A percentile compares a stretch with the other conserved stretches of the same genome.
These are phyloP conservation scores for Siniperca undulata DNA, from an alignment of 2,797 vertebrate species.

Conservation along the genomic window DNA sequence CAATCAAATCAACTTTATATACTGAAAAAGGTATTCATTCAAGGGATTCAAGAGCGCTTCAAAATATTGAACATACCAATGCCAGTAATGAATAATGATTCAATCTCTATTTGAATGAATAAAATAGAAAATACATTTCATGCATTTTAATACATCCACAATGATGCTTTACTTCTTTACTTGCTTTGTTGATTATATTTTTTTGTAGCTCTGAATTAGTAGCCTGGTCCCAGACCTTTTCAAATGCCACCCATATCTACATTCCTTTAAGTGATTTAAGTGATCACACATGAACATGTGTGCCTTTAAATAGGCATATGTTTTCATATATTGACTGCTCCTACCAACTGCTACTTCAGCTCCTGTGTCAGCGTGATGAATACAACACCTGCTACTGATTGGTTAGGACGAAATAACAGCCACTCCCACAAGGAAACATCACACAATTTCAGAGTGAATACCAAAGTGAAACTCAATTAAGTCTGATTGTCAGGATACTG, in stretches of 20 bases:
- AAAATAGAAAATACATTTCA: not conserved
- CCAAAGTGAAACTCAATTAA: not conserved
- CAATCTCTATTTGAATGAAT: not conserved
- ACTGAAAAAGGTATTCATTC: not conserved
- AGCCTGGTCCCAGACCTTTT: not conserved
- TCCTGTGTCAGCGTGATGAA: not conserved
- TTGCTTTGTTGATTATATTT: not conserved
- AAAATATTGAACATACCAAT: not conserved
- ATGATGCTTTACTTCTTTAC: not conserved
- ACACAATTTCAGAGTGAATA: too few relatives aligned
- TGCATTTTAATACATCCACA: not conserved
- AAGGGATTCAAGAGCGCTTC: not conserved
- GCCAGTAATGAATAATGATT: not conserved
- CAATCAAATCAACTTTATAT: not conserved
- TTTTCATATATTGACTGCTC: not conserved
- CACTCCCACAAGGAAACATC: not conserved
- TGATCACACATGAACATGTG: too few relatives aligned
- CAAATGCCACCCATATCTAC: not conserved
- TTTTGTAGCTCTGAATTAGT: not conserved
- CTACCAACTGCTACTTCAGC: not conserved
- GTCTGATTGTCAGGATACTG: not conserved
- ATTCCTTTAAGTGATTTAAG: not conserved
- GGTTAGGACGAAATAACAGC: not conserved
- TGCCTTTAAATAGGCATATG: not conserved
- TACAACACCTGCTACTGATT: not conserved